Base-by-base conservation (phyloP, 2,888 invertebrate genomes). In the Argyresthia goedartella region DNA sequence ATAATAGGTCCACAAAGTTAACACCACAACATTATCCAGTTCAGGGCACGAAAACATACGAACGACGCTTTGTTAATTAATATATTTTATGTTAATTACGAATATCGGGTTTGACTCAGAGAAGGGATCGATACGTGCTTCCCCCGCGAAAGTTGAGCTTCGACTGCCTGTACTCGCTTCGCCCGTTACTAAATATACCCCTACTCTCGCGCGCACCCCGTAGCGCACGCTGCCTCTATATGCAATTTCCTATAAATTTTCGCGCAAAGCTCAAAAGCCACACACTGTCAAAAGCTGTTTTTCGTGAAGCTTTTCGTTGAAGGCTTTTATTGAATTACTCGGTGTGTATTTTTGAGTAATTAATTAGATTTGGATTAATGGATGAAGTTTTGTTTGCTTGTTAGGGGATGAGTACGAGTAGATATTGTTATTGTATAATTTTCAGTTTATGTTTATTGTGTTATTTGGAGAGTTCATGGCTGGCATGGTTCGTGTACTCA, bases 211-310 rank as follows among this genome's bases (percentile, higher is more conserved):
- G 80, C 82, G 78, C 81, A 71, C 73, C 72, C 72, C 65, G 66
- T 62, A 69, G 67, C 73, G 80, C 76, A 78, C 77, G 76, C 80
- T 77, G 74, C 72, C 77, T 71, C 73, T 67, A 70, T 76, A 76
- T 84, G 81, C 82, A 82, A 81, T 84, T 84, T 84, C 84, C 84
- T 80, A 84, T 84, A 82, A 81, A 85, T 81, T 82, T 81, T 82
- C 82, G 74, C 77, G 71, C 78, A 80, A 84, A 46, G 46, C 46
- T 25, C 25, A 16, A 25, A 25, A 33, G 33, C 46, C 33, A 76
- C 76, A 64, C 67, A 71, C 81, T 81, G 82, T 82, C 84, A 81
- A 81, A 84, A 81, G 78, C 76, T 80, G 81, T 85, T 82, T 80
- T 79, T 75, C 68, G 66, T 64, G 69, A 71, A 66, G 66, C 60